Evolutionary conservation across 37 sponge, comb jelly and placozoan species (phyloP), one percentile per base, ranked within the genome.

Genomic region (Oscarella lobularis): DNA sequence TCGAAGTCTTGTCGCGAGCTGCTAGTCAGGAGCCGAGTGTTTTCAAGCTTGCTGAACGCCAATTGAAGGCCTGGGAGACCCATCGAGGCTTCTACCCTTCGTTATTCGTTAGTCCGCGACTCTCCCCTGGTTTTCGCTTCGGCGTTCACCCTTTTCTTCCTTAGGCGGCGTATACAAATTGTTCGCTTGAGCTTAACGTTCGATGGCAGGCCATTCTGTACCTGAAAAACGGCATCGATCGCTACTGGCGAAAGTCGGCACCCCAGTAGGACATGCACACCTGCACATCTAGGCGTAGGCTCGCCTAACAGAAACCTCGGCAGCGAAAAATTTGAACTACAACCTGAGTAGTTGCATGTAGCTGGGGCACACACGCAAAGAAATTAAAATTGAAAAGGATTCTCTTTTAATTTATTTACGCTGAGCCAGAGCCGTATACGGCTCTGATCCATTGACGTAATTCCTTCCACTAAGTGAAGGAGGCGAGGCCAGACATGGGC

Each of bases 211-310:
- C 94, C 39, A 77, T 93, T 68, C 85, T 86, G 0, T 83, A 77
- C 36, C 68, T 86, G 34, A 89, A 93, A 76, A 93, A 93, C 73
- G 94, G 94, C 36, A 80, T 93, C 0, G 90, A 93, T n/a, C 48
- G 79, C 1, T 77, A 78, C 67, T 93, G 94, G 94, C 77, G 94
- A 38, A 69, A 78, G 3, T 27, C 60, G 20, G 60, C 60, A 27
- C 9, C 14, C 14, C 14, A 48, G 60, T 48, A n/a, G n/a, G n/a
- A n/a, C n/a, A n/a, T n/a, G n/a, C n/a, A n/a, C n/a, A n/a, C n/a
- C n/a, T n/a, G n/a, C n/a, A n/a, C n/a, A n/a, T n/a, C n/a, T n/a
- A n/a, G n/a, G n/a, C n/a, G n/a, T n/a, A n/a, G n/a, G n/a, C n/a
- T n/a, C n/a, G n/a, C n/a, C n/a, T n/a, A n/a, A n/a, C n/a, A n/a